Evolutionary conservation across 2,113 vertebrate species (phyloP).

Genomic region (Cnemophilus loriae): DNA sequence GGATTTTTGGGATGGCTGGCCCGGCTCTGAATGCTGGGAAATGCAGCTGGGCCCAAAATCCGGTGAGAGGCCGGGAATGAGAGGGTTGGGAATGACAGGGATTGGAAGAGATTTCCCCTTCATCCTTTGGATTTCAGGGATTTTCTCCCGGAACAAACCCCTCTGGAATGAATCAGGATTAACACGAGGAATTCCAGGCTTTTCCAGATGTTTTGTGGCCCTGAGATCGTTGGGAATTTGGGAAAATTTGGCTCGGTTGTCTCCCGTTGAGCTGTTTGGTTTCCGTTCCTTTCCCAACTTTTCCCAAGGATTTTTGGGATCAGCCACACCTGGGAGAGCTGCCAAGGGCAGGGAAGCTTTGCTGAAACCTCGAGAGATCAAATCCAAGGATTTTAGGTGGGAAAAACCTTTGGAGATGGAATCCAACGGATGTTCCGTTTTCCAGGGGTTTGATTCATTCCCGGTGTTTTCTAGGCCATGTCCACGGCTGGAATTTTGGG

Average conservation of each 20-base stretch:
- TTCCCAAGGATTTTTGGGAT: not conserved
- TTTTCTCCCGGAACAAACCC: too few species aligned
- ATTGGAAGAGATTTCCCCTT: not conserved
- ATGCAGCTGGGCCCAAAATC: too few species aligned
- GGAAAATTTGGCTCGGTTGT: too few species aligned
- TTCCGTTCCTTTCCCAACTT: not conserved
- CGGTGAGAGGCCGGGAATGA: not conserved
- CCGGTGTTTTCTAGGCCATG: not conserved
- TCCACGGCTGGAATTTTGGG: not conserved
- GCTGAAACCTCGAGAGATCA: not conserved
- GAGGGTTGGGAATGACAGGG: not conserved
- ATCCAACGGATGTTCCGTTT: accelerated
- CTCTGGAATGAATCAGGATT: not conserved
- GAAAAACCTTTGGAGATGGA: too few species aligned
- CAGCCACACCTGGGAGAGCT: accelerated
- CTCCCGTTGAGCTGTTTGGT: not conserved
- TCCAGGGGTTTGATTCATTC: not conserved
- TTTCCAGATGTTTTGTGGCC: not conserved
- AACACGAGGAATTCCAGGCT: not conserved
- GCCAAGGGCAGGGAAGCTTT: not conserved
- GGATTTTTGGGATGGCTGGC: not conserved
- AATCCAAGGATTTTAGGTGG: too few species aligned
- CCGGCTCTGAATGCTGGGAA: too few species aligned
- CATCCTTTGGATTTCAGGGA: not conserved
- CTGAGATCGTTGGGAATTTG: not conserved